A percentile compares a stretch with the other conserved stretches of the same genome.
Conservation (phyloP, 2,797 vertebrate species). For the Pampus argenteus region DNA sequence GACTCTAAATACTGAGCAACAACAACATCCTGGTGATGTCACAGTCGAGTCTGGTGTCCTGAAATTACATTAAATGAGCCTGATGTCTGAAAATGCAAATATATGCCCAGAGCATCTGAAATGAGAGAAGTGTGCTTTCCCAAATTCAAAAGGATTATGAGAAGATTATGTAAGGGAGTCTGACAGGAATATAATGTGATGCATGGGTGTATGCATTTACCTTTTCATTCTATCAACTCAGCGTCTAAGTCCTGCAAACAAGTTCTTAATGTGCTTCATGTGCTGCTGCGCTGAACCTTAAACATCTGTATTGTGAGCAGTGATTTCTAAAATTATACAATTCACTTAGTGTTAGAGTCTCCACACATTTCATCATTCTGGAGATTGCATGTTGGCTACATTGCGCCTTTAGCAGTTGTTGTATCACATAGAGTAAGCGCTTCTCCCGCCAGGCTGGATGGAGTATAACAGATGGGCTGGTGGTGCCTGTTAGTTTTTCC, state of each 20-base stretch:
- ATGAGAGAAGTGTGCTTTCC: conserved; percentile 44
- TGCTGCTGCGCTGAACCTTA: neutral
- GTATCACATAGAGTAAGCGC: conserved; percentile 1
- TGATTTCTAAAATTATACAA: neutral
- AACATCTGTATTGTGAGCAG: neutral
- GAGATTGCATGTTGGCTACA: neutral
- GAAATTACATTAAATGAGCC: conserved; percentile 46
- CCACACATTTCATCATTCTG: neutral
- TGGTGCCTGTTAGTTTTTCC: conserved; percentile 19
- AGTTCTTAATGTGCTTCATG: neutral
- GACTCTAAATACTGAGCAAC: neutral
- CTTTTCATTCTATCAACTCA: conserved; percentile 20
- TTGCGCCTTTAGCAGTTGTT: neutral
- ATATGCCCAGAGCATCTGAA: conserved; percentile 48
- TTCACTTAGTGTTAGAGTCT: neutral
- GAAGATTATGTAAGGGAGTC: conserved; percentile 38
- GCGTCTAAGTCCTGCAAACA: conserved; percentile 14
- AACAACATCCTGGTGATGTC: conserved; percentile 27
- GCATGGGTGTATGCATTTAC: conserved; percentile 33
- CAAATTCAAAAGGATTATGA: conserved; percentile 47
- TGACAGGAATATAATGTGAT: conserved; percentile 45
- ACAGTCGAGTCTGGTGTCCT: conserved; percentile 24
- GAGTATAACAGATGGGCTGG: conserved; percentile 30
- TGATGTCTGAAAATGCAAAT: conserved; percentile 61
- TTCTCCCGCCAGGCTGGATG: neutral